Evolutionary conservation across 2,113 vertebrate species (phyloP).

Genomic region (Sinocyclocheilus rhinocerous): DNA sequence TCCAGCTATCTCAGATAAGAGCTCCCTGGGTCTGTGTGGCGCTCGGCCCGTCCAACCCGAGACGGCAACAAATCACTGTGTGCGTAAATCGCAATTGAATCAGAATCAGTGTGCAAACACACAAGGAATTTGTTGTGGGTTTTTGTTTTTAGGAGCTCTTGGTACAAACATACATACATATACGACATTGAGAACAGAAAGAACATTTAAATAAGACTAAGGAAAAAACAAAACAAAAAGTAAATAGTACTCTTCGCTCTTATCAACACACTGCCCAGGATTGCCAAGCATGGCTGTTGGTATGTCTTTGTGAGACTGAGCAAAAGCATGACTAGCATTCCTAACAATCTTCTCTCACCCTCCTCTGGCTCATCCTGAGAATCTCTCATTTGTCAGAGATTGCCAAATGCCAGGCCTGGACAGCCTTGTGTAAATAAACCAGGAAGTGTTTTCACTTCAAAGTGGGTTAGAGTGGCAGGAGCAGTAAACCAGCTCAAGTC

Average conservation of each 20-base stretch:
- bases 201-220: no score
- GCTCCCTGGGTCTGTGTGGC: conserved; percentile 10
- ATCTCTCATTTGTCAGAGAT: conserved; percentile 42
- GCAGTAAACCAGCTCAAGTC: neutral
- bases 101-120: no score
- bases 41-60: conserved; percentile 29
- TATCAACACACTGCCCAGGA: conserved; percentile 25
- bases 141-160: no score
- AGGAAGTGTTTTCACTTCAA: neutral
- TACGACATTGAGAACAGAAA: no score
- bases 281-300: conserved; percentile 9
- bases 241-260: conserved; percentile 12
- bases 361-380: conserved; percentile 17
- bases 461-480: neutral
- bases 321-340: conserved; percentile 34
- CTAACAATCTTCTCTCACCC: conserved; percentile 32
- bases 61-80: conserved; percentile 48
- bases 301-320: conserved; percentile 36
- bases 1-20: conserved; percentile 53
- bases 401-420: conserved; percentile 31
- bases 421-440: conserved; percentile 42
- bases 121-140: no score
- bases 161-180: no score
- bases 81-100: conserved; percentile 43
- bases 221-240: no score